Percentiles rank a stretch among this genome's conserved stretches.
phyloP scores from a whole-genome alignment of 2,888 invertebrate species.

The Pogonocherus hispidulus region DNA sequence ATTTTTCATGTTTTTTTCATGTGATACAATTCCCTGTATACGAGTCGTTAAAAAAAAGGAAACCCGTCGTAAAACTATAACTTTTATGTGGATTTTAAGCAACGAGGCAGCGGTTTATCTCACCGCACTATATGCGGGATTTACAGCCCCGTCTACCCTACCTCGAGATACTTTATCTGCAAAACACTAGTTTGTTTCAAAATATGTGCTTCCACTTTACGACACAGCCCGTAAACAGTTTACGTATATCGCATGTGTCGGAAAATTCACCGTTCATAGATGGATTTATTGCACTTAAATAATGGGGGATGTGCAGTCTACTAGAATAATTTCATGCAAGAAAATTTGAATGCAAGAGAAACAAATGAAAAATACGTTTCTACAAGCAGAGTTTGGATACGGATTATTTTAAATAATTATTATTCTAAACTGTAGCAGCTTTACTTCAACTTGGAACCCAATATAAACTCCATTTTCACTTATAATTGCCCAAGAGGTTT shows the following conservation, averaged over 20 bases:
- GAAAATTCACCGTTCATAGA: background rate
- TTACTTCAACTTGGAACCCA: no score
- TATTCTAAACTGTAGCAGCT: no score
- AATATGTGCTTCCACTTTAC: background rate
- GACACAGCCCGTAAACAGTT: background rate
- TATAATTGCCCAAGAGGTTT: no score
- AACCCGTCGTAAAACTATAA: slow-evolving; percentile 5
- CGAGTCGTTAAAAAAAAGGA: background rate
- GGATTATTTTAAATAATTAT: no score
- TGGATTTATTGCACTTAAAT: background rate
- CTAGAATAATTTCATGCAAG: no score
- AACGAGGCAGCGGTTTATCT: background rate
- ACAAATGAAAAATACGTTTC: no score
- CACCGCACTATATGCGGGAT: background rate
- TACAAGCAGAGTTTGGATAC: no score
- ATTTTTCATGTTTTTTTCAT: no score
- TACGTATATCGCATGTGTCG: background rate
- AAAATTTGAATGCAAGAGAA: no score
- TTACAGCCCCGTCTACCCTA: background rate
- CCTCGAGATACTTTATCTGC: background rate
- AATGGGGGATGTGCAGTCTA: no score
- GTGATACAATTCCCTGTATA: background rate
- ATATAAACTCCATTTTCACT: no score
- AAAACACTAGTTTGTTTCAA: slow-evolving; percentile 15
- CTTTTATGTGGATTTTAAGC: slow-evolving; percentile 9